Evolutionary conservation across 2,888 invertebrate species (phyloP), one percentile per base, ranked within the genome.

Genomic region (Netelia inedita): DNA sequence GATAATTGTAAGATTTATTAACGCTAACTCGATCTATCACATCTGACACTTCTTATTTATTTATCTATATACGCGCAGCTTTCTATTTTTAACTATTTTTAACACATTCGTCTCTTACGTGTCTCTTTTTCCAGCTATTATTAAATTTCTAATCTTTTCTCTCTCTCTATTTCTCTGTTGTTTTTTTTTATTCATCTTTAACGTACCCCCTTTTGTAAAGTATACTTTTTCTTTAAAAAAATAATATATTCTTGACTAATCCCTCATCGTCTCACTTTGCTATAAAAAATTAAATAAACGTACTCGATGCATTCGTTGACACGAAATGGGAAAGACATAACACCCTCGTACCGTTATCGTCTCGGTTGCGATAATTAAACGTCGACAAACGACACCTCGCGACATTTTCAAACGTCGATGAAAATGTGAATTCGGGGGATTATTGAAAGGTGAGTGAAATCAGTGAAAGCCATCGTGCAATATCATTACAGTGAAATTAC

Each of bases 321-420:
- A 75, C 83, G 81, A 85, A 86, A 82, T 85, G 87, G 87, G 87
- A 86, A 83, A 87, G 87, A 82, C 87, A 78, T 82, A 85, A 87
- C 86, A 87, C 87, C 85, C 82, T 71, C 73, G 59, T 28, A 63
- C 28, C 28, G 55, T 43, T 14, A 57, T 69, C 68, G 1, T 79
- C 73, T 53, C 19, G 21, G 19, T 84, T 61, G 23, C 21, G 28
- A 19, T 8, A 57, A 68, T 69, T 55, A 43, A 43, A 53, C 19
- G 55, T 73, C 21, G 19, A 75, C 3, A 55, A 68, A 72, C 59
- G 68, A 82, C 5, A 68, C 23, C 19, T 83, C 65, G 57, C 16
- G 2, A 69, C 63, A 21, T 61, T 50, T 69, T 46, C 68, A 68
- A 76, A 82, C 66, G 75, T 68, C 61, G 21, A 75, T 65, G 46